Evolutionary conservation across 2,888 invertebrate genomes (phyloP).

Genomic region (Lasioglossum villosulum): DNA sequence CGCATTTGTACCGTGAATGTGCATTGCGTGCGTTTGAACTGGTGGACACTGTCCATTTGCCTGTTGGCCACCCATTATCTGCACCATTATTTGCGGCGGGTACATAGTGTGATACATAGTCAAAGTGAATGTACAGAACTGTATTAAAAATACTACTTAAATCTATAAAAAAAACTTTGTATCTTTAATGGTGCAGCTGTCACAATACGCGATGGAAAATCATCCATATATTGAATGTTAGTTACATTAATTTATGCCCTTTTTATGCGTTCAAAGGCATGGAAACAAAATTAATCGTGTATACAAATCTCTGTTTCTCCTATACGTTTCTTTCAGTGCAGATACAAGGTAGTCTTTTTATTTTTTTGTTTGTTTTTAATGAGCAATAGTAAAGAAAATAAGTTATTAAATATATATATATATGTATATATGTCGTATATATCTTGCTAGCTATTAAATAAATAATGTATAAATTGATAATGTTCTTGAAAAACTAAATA

Average conservation of each 20-base stretch:
- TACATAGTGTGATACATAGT: constrained; percentile 82
- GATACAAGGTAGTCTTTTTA: background rate
- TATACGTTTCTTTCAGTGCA: background rate
- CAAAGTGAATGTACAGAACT: constrained; percentile 61
- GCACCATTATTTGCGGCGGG: constrained; percentile 81
- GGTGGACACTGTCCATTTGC: constrained; percentile 77
- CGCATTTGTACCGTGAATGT: constrained; percentile 72
- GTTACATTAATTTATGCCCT: constrained; percentile 26
- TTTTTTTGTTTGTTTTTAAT: background rate
- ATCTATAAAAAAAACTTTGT: constrained; percentile 27
- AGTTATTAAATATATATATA: constrained; percentile 11
- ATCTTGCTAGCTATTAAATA: constrained; percentile 21
- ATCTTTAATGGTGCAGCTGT: constrained; percentile 5
- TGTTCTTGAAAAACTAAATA: constrained; percentile 40
- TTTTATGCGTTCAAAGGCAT: constrained; percentile 9
- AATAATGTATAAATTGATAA: constrained; percentile 37
- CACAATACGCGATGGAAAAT: background rate
- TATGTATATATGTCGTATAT: background rate
- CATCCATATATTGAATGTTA: constrained; percentile 24
- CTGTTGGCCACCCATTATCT: constrained; percentile 80
- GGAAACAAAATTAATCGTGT: constrained; percentile 46
- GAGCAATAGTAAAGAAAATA: constrained; percentile 29
- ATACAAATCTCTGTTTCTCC: constrained; percentile 11
- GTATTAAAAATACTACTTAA: constrained; percentile 46
- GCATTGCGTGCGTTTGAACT: constrained; percentile 73